phyloP scores from a whole-genome alignment of 1,140 invertebrate species.

The Oncopodura yosiiana region DNA sequence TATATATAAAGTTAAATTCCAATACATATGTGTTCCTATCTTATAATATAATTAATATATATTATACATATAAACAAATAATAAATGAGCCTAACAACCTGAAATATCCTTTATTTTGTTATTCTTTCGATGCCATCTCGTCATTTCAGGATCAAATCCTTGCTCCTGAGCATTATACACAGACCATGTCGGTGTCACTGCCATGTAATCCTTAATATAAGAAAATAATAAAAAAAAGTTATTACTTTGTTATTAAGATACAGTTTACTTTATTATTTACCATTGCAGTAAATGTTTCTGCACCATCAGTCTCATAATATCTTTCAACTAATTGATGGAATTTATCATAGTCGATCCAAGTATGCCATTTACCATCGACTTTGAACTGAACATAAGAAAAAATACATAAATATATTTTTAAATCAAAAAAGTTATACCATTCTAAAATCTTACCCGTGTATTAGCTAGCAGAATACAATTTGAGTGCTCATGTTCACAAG shows the following conservation, averaged over 20 bases:
- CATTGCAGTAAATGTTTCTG: conserved; percentile 45
- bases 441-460: conserved; percentile 44
- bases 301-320: conserved; percentile 41
- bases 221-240: conserved; percentile 18
- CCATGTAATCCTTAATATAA: conserved; percentile 46
- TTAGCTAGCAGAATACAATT: conserved; percentile 53
- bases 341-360: conserved; percentile 55
- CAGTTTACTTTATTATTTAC: conserved; percentile 29
- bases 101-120: conserved; percentile 39
- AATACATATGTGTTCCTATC: too few relatives aligned
- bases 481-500: conserved; percentile 56
- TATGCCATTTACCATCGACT: conserved; percentile 49
- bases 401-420: conserved; percentile 7
- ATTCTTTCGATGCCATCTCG: conserved; percentile 45
- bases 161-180: conserved; percentile 47
- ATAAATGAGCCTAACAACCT: too few relatives aligned
- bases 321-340: conserved; percentile 47
- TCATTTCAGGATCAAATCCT: conserved; percentile 54
- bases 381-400: conserved; percentile 46
- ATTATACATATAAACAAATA: too few relatives aligned
- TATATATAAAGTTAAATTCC: too few relatives aligned
- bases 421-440: neutral
- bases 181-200: conserved; percentile 50
- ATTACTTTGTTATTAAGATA: neutral
- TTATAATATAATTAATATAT: too few relatives aligned